A percentile compares a stretch with the other conserved stretches of the same genome.
Conservation (phyloP, 2,888 invertebrate species). For the Drosophila incognita region DNA sequence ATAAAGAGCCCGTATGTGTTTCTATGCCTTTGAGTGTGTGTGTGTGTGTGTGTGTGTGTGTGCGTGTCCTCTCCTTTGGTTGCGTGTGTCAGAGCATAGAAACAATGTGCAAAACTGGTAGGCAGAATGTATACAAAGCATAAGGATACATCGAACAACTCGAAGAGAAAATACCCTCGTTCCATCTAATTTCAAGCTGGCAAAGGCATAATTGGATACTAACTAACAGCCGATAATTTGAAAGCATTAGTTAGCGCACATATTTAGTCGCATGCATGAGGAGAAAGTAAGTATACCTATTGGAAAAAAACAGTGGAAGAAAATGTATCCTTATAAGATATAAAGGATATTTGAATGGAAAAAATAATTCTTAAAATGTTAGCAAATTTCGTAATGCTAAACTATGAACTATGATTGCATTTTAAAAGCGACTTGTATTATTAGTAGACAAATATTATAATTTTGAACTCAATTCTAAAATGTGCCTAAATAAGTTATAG, state of each 20-base stretch:
- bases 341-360: neutral
- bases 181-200: neutral
- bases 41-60: conserved; percentile 1
- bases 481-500: neutral
- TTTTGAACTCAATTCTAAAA: too few species aligned
- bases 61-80: conserved; percentile 32
- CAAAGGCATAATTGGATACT: neutral
- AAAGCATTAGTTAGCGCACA: too few species aligned
- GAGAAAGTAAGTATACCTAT: neutral
- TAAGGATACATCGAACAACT: neutral
- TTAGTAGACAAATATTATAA: too few species aligned
- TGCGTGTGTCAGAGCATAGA: conserved; percentile 49
- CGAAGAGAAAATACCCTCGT: conserved; percentile 39
- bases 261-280: neutral
- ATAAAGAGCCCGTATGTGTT: conserved; percentile 59
- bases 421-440: neutral
- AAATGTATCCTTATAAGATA: too few species aligned
- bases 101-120: conserved; percentile 58
- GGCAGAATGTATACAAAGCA: conserved; percentile 28
- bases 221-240: neutral
- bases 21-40: conserved; percentile 10
- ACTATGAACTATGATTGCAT: neutral
- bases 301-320: too few species aligned
- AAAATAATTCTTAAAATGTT: neutral
- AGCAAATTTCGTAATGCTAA: neutral